Base-by-base conservation (phyloP, 1,140 invertebrate genomes). In the Drosophila sechellia region DNA sequence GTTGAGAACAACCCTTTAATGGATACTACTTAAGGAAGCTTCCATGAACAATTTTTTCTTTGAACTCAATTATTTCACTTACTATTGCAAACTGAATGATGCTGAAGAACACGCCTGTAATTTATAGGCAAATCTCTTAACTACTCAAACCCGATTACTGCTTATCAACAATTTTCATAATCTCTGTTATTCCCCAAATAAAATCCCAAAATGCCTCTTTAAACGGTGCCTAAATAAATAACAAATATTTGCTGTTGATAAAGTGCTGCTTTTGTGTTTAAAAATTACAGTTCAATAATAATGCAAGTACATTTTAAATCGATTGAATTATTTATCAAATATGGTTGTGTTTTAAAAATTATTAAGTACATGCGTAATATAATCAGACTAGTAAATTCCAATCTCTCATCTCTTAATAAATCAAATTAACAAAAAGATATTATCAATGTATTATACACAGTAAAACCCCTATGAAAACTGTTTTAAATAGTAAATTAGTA, bases 21-120 rank as follows among this genome's bases (percentile, higher is more conserved):
- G 65, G 83, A 66, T 86, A 86, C 83, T 86, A 86, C 83, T 86
- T 86, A 86, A 49, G 48, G 63, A 68, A 76, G n/a, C 15, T 64
- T 55, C 50, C 55, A 15, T 3, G 11, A 12, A 0, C 1, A 2
- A 46, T 15, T 17, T n/a, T n/a, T 25, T 10, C 3, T 12, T 35
- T 20, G 5, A 10, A 22, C 45, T 34, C n/a, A 6, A 15, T 12
- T 5, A 48, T 17, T 60, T 31, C 22, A 34, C 13, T 17, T n/a
- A 45, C 15, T 35, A 34, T 27, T 10, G 6, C 10, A 27, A 3
- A 74, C 71, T 75, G 71, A 46, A 37, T 39, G 1, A 12, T 0
- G 15, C 8, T 27, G 13, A 15, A 34, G 45, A 1, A 15, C 45
- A 49, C 4, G 3, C 4, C 3, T 5, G 31, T n/a, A 70, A 74